A percentile compares a stretch with the other conserved stretches of the same genome.
phyloP scores from a whole-genome alignment of 2,113 vertebrate species.

The Osmerus eperlanus region DNA sequence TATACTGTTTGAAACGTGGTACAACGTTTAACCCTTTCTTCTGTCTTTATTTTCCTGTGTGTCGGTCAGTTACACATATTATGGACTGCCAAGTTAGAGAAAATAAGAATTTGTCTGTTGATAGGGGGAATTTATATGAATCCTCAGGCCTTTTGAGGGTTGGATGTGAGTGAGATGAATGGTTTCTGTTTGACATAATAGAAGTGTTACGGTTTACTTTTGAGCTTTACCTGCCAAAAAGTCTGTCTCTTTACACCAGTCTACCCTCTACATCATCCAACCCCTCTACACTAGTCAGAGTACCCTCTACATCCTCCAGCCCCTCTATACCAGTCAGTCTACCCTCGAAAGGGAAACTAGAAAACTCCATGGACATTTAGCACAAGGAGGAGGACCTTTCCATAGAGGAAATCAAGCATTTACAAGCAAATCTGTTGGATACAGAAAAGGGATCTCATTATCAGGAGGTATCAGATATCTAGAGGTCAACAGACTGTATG shows the following conservation, averaged over 20 bases:
- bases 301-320: too few species aligned
- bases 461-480: neutral
- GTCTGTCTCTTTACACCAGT: neutral
- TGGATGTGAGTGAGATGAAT: neutral
- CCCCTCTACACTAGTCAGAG: too few species aligned
- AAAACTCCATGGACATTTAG: conserved; percentile 29
- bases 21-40: neutral
- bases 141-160: neutral
- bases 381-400: neutral
- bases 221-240: neutral
- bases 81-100: neutral
- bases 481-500: too few species aligned
- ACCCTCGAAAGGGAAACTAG: conserved; percentile 17
- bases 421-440: conserved; percentile 17
- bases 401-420: neutral
- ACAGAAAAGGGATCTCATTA: conserved; percentile 45
- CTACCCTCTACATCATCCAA: too few species aligned
- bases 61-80: too few species aligned
- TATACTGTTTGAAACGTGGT: neutral
- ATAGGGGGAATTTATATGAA: neutral
- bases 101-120: neutral
- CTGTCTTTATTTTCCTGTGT: neutral
- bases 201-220: neutral
- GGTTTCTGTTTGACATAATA: neutral
- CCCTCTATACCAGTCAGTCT: too few species aligned